Conservation (phyloP, 92 coral and sea anemone species). For the Montipora capitata region DNA sequence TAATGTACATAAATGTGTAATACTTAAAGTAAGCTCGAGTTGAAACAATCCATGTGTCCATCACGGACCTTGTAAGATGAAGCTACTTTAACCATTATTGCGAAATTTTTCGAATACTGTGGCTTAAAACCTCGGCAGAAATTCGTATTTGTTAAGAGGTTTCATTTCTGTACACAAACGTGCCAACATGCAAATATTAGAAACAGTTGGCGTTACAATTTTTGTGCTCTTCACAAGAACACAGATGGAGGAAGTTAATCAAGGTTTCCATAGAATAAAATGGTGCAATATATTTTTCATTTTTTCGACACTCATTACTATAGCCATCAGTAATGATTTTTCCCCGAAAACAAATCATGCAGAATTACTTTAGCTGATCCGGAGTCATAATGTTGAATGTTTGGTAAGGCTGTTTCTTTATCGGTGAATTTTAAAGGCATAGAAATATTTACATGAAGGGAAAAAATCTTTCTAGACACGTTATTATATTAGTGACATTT, state of each 20-base stretch:
- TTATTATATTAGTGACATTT: background rate
- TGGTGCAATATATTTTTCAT: conserved; percentile 29
- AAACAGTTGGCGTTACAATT: background rate
- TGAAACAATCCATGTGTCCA: too few relatives aligned
- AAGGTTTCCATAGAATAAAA: conserved; percentile 20
- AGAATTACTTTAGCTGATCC: background rate
- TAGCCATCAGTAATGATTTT: conserved; percentile 26
- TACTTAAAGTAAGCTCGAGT: too few relatives aligned
- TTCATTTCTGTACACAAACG: conserved; percentile 25
- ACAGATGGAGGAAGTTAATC: background rate
- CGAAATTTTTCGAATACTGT: too few relatives aligned
- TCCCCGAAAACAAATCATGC: background rate
- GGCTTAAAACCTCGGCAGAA: too few relatives aligned
- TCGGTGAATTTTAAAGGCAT: background rate
- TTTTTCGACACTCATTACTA: conserved; percentile 21
- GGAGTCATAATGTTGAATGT: background rate
- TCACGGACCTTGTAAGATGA: too few relatives aligned
- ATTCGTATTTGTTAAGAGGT: conserved; percentile 1
- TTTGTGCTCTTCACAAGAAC: background rate
- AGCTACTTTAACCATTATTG: too few relatives aligned
- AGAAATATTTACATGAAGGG: background rate
- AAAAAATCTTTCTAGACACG: background rate
- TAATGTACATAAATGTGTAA: background rate
- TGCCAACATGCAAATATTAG: background rate
- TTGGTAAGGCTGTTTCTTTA: too few relatives aligned